These are phyloP conservation scores for Geotrupes spiniger DNA, from an alignment of 2,888 invertebrate genomes.

Conservation along the genomic window DNA sequence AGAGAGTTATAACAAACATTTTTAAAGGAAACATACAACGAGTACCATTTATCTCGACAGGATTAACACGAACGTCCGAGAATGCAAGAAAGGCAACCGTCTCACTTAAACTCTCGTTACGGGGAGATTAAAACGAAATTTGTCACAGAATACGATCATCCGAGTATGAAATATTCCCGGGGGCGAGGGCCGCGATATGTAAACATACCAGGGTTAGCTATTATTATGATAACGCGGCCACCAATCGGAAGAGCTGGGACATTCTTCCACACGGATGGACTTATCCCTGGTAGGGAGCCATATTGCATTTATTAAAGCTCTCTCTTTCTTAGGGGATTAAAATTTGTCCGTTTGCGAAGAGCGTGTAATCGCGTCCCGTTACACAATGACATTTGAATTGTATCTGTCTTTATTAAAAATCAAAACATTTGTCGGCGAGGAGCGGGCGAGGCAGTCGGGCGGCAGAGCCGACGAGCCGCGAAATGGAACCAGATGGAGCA, in stretches of 20 bases:
- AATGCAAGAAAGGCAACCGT: conserved; percentile 31
- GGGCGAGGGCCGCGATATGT: conserved; percentile 30
- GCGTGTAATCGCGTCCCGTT: conserved; percentile 37
- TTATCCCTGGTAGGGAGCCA: conserved; percentile 31
- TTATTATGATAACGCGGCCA: conserved; percentile 47
- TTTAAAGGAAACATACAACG: no score
- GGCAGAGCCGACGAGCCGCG: conserved; percentile 43
- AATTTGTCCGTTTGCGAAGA: conserved; percentile 34
- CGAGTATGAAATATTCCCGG: conserved; percentile 42
- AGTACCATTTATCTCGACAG: no score
- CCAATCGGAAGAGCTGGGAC: conserved; percentile 41
- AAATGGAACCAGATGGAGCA: conserved; percentile 49
- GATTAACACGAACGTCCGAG: conserved; percentile 6
- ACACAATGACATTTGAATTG: conserved; percentile 28
- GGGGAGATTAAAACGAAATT: conserved; percentile 41
- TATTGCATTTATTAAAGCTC: conserved; percentile 13
- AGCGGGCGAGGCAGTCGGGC: conserved; percentile 33
- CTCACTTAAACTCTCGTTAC: conserved; percentile 33
- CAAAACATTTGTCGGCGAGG: conserved; percentile 36
- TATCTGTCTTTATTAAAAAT: conserved; percentile 38
- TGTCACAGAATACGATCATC: conserved; percentile 36
- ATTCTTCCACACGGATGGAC: conserved; percentile 45
- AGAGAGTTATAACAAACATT: no score
- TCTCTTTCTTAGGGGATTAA: conserved; percentile 19
- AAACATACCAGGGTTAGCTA: conserved; percentile 28